These are phyloP conservation scores for Drosophila parthenogenetica DNA, from an alignment of 2,888 invertebrate genomes.

Conservation along the genomic window DNA sequence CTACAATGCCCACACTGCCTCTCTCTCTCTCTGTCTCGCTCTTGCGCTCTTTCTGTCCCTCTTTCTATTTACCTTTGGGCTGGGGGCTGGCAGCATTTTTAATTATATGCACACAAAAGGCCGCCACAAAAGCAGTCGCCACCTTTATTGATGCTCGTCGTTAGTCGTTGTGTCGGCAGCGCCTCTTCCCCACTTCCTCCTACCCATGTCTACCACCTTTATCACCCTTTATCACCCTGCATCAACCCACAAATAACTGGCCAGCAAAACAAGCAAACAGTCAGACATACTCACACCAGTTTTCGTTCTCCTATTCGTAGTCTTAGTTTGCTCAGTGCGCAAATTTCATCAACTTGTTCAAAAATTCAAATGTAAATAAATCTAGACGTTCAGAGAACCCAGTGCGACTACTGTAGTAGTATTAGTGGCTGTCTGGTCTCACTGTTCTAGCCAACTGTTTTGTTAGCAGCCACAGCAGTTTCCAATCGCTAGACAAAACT, in stretches of 20 bases:
- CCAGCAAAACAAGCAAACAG: constrained; percentile 23
- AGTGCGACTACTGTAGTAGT: constrained; percentile 34
- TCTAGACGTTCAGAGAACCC: constrained; percentile 52
- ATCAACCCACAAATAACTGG: constrained; percentile 8
- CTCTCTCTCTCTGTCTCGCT: background rate
- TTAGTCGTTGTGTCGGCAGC: constrained; percentile 45
- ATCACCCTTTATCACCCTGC: background rate
- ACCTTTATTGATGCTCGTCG: constrained; percentile 72
- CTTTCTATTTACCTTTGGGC: constrained; percentile 63
- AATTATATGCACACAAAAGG: constrained; percentile 78
- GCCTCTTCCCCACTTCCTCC: no score
- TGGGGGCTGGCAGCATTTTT: constrained; percentile 73
- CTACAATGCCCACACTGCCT: background rate
- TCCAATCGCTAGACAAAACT: constrained; percentile 78
- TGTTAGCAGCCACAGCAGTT: constrained; percentile 77
- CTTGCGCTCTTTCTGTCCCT: background rate
- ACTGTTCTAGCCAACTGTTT: constrained; percentile 64
- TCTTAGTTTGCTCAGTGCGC: constrained; percentile 68
- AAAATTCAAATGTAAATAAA: constrained; percentile 82
- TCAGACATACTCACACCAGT: constrained; percentile 41
- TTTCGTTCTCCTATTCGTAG: background rate
- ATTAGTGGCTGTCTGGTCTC: constrained; percentile 31
- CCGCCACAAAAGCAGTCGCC: constrained; percentile 79
- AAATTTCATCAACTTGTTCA: constrained; percentile 79
- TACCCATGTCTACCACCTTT: no score